Percentiles rank a stretch among this genome's conserved stretches.
These are phyloP conservation scores for Echinops telfairi DNA, from an alignment of 2,113 vertebrate genomes.

Conservation along the genomic window DNA sequence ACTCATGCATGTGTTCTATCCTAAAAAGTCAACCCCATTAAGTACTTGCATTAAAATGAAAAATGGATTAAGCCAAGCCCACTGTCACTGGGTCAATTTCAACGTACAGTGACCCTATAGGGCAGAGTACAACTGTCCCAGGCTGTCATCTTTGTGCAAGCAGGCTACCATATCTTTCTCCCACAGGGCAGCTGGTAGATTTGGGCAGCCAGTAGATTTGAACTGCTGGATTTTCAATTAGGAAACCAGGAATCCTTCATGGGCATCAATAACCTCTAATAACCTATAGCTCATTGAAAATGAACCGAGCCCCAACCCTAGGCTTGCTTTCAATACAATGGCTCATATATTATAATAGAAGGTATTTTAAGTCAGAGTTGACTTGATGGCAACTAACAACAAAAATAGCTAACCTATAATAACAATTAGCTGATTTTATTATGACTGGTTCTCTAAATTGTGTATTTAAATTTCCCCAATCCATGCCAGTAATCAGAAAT, in stretches of 20 bases:
- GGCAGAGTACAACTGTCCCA: neutral
- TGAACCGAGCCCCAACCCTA: neutral
- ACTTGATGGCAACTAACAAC: neutral
- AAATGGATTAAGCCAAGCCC: neutral
- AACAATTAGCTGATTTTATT: neutral
- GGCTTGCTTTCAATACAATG: neutral
- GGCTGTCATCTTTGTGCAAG: neutral
- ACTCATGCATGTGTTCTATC: neutral
- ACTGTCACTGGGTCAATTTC: neutral
- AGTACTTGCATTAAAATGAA: neutral
- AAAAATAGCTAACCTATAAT: neutral
- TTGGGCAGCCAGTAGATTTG: neutral
- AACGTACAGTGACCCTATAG: neutral
- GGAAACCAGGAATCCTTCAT: neutral
- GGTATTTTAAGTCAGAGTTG: neutral
- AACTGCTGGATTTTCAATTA: neutral
- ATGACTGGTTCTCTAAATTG: neutral
- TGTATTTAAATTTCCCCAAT: neutral
- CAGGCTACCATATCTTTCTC: neutral
- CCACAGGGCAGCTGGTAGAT: neutral
- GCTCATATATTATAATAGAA: neutral
- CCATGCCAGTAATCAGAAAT: neutral
- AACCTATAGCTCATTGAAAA: neutral
- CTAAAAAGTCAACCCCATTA: neutral
- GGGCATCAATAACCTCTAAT: neutral